These are phyloP conservation scores for Cistogaster globosa DNA, from an alignment of 2,888 invertebrate species.

Conservation along the genomic window DNA sequence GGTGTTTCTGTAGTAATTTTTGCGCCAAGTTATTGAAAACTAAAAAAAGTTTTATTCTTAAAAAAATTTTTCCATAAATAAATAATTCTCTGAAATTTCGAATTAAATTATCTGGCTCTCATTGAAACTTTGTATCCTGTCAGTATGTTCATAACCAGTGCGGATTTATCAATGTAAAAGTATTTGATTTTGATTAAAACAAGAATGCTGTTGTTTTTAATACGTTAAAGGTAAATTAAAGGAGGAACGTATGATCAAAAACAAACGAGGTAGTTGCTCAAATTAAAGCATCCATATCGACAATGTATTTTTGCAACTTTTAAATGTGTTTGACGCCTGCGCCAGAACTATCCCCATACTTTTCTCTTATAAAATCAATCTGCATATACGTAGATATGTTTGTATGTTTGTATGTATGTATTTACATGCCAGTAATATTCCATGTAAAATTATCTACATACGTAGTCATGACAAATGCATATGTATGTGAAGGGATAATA, in stretches of 20 bases:
- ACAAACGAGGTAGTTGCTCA: conserved; percentile 37
- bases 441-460: conserved; percentile 22
- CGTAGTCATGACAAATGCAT: background rate
- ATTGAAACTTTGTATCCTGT: background rate
- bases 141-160: no score
- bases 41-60: no score
- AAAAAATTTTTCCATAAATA: no score
- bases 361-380: background rate
- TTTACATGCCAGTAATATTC: background rate
- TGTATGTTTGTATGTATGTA: no score
- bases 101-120: background rate
- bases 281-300: conserved; percentile 42
- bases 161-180: no score
- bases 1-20: no score
- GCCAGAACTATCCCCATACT: conserved; percentile 43
- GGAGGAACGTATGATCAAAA: conserved; percentile 37
- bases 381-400: no score
- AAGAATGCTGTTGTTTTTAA: conserved; percentile 38
- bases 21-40: no score
- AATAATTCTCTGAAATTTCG: no score
- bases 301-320: conserved; percentile 43
- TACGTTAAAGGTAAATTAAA: conserved; percentile 7
- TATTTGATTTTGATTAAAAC: conserved; percentile 35
- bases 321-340: conserved; percentile 52
- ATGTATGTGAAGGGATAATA: background rate